Evolutionary conservation across 2,797 vertebrate species (phyloP).

Genomic region (Scleropages formosus): DNA sequence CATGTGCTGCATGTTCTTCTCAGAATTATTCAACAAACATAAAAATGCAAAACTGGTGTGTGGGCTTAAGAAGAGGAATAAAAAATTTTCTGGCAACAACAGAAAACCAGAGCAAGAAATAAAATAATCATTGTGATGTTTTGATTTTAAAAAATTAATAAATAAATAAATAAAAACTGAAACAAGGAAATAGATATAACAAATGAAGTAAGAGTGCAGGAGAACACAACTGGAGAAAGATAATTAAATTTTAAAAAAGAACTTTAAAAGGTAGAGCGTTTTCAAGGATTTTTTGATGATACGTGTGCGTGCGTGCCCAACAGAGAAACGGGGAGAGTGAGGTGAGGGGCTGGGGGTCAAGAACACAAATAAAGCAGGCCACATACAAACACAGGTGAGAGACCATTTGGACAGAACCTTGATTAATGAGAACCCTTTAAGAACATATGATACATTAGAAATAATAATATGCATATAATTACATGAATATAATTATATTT

Average conservation of each 20-base stretch:
- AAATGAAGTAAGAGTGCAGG: conserved; percentile 28
- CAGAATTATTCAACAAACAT: background rate
- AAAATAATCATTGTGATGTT: background rate
- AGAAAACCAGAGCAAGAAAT: background rate
- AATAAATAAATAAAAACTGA: conserved; percentile 16
- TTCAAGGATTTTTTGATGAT: conserved; percentile 1
- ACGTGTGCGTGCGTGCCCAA: conserved; percentile 33
- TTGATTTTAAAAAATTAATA: background rate
- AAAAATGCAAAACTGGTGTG: conserved; percentile 5
- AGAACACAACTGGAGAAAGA: conserved; percentile 30
- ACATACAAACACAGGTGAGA: conserved; percentile 45
- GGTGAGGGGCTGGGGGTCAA: conserved; percentile 1
- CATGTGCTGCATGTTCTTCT: background rate
- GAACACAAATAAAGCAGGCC: conserved; percentile 15
- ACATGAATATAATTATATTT: background rate
- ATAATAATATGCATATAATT: background rate
- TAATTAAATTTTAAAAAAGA: conserved; percentile 22
- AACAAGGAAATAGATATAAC: conserved; percentile 41
- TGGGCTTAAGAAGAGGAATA: background rate
- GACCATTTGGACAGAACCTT: conserved; percentile 39
- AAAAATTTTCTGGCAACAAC: conserved; percentile 1
- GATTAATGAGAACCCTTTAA: background rate
- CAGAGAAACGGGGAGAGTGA: conserved; percentile 4
- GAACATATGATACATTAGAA: background rate
- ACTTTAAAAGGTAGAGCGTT: conserved; percentile 35